Evolutionary conservation across 2,888 invertebrate species (phyloP), one percentile per base, ranked within the genome.

Genomic region (Eupithecia inturbata): DNA sequence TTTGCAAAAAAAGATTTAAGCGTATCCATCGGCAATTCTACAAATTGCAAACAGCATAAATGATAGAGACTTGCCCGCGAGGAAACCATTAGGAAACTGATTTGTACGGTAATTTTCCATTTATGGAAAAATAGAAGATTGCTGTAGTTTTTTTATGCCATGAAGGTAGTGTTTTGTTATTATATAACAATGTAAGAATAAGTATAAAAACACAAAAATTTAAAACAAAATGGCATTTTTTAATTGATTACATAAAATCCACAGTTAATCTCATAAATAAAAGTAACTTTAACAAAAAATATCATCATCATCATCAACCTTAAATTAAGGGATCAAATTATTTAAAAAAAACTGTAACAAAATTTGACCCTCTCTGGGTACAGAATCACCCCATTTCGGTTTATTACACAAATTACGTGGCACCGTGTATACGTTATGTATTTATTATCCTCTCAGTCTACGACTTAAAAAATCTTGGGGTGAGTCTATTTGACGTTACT

Each of bases 1-100:
- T 83, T 81, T 82, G 68, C 79, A 83, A 71, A 79, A n/a, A 71
- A 73, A 74, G 74, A 53, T 70, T 53, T 70, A 62, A 66, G 63
- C 60, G 70, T 75, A 71, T 76, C 72, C 57, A 49, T 53, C 39
- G 66, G 39, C 39, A 26, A 39, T 64, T 36, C 22, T 69, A 64
- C 57, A 64, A 75, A 72, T 69, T 69, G 76, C 75, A 77, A 77
- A 75, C 69, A 72, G 74, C 73, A 74, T 79, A 72, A 75, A 75
- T 75, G 60, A 75, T 77, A 72, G 74, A 75, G 69, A 64, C 28
- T 62, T 67, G 63, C 31, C 22, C 31, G 49, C 53, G 14, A n/a
- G 45, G 57, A 60, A 64, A 68, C 53, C 49, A 60, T 68, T 49
- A n/a, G 31, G 69, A 66, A 69, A 71, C 57, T 70, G 68, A 68